These are phyloP conservation scores for Berghia stephanieae DNA, from an alignment of 1,140 invertebrate genomes.

Conservation along the genomic window DNA sequence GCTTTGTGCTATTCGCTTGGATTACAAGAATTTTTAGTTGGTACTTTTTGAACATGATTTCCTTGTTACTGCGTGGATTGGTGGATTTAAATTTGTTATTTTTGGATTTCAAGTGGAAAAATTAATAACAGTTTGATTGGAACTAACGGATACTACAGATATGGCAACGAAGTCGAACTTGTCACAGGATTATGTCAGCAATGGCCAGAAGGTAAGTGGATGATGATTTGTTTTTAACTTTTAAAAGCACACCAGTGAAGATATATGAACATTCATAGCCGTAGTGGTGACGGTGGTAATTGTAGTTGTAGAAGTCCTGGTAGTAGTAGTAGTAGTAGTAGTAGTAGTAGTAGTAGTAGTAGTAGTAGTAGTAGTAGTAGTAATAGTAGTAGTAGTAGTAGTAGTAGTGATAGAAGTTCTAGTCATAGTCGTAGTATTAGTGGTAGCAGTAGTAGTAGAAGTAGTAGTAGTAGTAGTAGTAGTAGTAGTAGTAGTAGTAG, in stretches of 20 bases:
- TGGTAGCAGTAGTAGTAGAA: constrained; percentile 1
- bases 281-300: background rate
- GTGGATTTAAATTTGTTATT: too few species aligned
- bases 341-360: constrained; percentile 3
- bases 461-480: constrained; percentile 7
- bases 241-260: too few species aligned
- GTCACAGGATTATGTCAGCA: too few species aligned
- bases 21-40: too few species aligned
- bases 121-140: background rate
- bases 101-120: background rate
- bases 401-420: too few species aligned
- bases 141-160: background rate
- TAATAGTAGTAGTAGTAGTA: constrained; percentile 4
- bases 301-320: background rate
- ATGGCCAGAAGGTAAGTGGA: too few species aligned
- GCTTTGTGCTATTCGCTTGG: too few species aligned
- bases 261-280: background rate
- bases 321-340: background rate
- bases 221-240: too few species aligned
- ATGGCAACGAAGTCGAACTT: too few species aligned
- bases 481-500: constrained; percentile 7
- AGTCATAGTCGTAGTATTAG: too few species aligned
- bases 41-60: too few species aligned
- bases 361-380: constrained; percentile 7
- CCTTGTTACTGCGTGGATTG: too few species aligned